Conservation (phyloP, 2,113 vertebrate species). For the Pygoscelis adeliae region DNA sequence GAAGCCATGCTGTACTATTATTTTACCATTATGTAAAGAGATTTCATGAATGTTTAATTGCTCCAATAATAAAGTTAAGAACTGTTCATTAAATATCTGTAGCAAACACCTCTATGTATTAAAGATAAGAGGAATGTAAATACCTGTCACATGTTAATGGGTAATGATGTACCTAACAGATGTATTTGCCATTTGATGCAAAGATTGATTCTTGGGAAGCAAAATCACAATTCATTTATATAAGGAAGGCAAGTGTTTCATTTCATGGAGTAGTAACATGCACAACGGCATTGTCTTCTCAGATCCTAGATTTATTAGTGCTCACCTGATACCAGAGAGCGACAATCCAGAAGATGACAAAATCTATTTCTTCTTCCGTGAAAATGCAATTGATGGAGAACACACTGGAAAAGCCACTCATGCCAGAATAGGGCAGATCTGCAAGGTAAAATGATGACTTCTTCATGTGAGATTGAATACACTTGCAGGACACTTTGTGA, state of each 20-base stretch:
- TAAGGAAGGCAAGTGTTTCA: not conserved
- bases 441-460: slow-evolving; percentile 84
- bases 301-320: slow-evolving; percentile 93
- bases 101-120: not conserved
- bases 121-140: not conserved
- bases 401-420: slow-evolving; percentile 95
- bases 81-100: not conserved
- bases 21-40: not conserved
- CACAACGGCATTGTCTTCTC: not conserved
- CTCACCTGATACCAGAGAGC: slow-evolving; percentile 92
- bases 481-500: not conserved
- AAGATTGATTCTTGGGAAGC: not conserved
- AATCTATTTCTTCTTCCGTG: slow-evolving; percentile 97
- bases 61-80: not conserved
- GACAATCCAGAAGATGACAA: slow-evolving; percentile 98
- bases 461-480: not conserved
- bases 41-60: not conserved
- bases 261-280: not conserved
- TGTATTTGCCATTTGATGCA: not conserved
- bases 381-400: slow-evolving; percentile 95
- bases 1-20: not conserved
- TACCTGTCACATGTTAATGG: not conserved
- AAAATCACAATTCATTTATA: not conserved
- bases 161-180: not conserved
- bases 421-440: slow-evolving; percentile 95